Evolutionary conservation across 1,140 invertebrate species (phyloP).

Genomic region (Harlomillsia oculata): DNA sequence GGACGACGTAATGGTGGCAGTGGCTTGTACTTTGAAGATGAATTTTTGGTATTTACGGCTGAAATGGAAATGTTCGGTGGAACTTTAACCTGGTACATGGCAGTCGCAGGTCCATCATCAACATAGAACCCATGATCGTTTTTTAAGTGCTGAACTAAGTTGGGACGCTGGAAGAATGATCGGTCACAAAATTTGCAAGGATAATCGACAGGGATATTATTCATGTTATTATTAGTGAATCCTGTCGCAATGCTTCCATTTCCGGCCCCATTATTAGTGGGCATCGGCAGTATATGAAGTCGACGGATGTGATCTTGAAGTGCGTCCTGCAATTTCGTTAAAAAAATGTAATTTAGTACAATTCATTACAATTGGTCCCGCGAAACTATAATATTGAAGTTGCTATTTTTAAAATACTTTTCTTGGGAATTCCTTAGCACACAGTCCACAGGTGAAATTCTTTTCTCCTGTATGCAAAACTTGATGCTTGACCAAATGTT

Average conservation of each 20-base stretch:
- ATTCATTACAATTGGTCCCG: too few relatives aligned
- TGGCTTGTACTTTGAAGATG: too few relatives aligned
- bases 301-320: slow-evolving; percentile 30
- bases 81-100: too few relatives aligned
- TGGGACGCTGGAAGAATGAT: slow-evolving; percentile 15
- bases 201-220: slow-evolving; percentile 1
- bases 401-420: slow-evolving; percentile 8
- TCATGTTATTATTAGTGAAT: neutral
- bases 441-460: slow-evolving; percentile 20
- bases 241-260: neutral
- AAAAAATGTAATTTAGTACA: too few relatives aligned
- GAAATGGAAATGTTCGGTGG: too few relatives aligned
- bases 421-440: slow-evolving; percentile 28
- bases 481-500: slow-evolving; percentile 31
- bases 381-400: neutral
- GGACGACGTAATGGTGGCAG: too few relatives aligned
- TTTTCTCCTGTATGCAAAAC: slow-evolving; percentile 30
- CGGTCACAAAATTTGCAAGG: slow-evolving; percentile 32
- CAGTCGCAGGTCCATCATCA: too few relatives aligned
- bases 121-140: slow-evolving; percentile 17
- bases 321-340: slow-evolving; percentile 10
- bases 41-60: too few relatives aligned
- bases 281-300: too few relatives aligned
- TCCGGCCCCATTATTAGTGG: neutral
- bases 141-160: slow-evolving; percentile 24